phyloP scores from a whole-genome alignment of 37 sponge, comb jelly and placozoan species.

The Mnemiopsis leidyi region DNA sequence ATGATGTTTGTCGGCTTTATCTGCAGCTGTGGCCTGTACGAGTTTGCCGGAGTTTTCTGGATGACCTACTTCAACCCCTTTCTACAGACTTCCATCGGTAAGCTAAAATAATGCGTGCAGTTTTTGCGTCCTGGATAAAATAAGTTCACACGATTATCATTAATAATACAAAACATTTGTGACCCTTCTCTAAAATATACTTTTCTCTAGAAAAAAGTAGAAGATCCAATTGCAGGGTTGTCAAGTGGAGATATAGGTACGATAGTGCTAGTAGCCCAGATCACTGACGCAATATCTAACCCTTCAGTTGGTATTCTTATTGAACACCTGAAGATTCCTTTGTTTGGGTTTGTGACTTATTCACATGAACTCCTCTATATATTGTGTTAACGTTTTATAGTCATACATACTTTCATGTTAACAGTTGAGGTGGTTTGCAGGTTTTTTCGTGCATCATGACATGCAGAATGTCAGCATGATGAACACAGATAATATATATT shows the following conservation, averaged over 20 bases:
- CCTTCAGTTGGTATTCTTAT: slow-evolving; percentile 49
- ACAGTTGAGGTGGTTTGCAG: no score
- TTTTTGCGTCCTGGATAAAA: not conserved
- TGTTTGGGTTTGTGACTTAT: slow-evolving; percentile 1
- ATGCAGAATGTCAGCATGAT: no score
- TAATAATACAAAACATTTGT: no score
- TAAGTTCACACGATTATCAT: no score
- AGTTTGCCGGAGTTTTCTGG: slow-evolving; percentile 21
- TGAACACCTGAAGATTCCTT: not conserved
- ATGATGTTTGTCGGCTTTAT: not conserved
- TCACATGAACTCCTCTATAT: no score
- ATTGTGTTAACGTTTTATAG: no score
- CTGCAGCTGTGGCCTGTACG: slow-evolving; percentile 28
- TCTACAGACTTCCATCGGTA: not conserved
- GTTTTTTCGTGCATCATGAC: no score
- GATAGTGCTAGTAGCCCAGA: slow-evolving; percentile 3
- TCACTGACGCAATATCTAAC: not conserved
- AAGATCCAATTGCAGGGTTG: not conserved
- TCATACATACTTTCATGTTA: no score
- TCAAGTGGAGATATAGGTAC: slow-evolving; percentile 20
- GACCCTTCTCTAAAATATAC: no score
- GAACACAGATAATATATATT: no score
- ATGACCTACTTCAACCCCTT: slow-evolving; percentile 33
- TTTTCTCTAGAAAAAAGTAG: not conserved
- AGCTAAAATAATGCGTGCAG: not conserved